phyloP scores from a whole-genome alignment of 2,113 vertebrate genomes.

The Sceloporus tristichus region DNA sequence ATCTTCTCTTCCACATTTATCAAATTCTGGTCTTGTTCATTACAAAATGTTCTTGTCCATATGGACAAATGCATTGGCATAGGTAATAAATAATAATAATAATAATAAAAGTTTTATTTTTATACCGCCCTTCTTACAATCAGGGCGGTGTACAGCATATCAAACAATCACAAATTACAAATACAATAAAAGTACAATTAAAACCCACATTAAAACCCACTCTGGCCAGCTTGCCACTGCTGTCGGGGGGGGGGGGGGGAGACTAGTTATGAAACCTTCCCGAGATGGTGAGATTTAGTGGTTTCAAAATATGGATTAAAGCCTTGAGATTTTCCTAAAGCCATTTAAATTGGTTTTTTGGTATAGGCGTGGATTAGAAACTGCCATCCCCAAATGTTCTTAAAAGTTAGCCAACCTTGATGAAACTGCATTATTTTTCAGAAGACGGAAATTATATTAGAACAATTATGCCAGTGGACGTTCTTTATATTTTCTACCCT shows the following conservation, averaged over 20 bases:
- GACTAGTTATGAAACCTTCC: background rate
- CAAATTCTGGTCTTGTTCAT: slow-evolving; percentile 34
- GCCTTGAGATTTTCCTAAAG: slow-evolving; percentile 13
- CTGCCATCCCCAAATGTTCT: slow-evolving; percentile 30
- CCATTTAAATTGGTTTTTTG: slow-evolving; percentile 23
- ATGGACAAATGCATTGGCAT: slow-evolving; percentile 21
- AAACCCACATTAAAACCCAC: too few species aligned
- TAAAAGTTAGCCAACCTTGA: background rate
- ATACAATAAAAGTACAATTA: too few species aligned
- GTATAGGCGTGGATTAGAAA: slow-evolving; percentile 16
- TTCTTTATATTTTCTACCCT: background rate
- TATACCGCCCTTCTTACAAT: too few species aligned
- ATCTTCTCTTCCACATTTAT: slow-evolving; percentile 20
- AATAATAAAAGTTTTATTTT: too few species aligned
- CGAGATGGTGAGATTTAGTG: slow-evolving; percentile 10
- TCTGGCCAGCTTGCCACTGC: too few species aligned
- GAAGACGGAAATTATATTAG: slow-evolving; percentile 36
- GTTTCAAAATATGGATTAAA: slow-evolving; percentile 28
- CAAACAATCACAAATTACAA: too few species aligned
- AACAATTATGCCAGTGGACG: slow-evolving; percentile 22
- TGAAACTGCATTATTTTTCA: background rate
- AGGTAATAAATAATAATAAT: slow-evolving; percentile 20
- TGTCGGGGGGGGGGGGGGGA: too few species aligned
- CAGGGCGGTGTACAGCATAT: too few species aligned
- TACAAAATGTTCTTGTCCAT: slow-evolving; percentile 36